These are phyloP conservation scores for Xylocopa sonorina DNA, from an alignment of 1,140 invertebrate genomes.

Conservation along the genomic window DNA sequence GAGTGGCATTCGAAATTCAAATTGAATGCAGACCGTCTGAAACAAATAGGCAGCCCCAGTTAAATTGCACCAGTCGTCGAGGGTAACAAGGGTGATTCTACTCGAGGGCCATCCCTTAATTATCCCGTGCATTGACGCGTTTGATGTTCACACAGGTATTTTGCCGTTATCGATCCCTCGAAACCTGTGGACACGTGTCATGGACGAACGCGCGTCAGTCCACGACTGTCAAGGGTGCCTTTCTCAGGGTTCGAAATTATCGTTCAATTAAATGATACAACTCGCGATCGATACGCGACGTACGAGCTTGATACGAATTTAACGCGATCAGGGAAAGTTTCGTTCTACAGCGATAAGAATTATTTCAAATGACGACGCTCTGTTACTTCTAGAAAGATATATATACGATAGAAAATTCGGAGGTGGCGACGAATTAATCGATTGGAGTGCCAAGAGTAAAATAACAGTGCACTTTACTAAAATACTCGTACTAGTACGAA, in stretches of 20 bases:
- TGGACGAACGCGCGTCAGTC: neutral
- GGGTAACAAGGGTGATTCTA: slow-evolving; percentile 33
- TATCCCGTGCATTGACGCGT: slow-evolving; percentile 53
- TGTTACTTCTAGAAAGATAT: no score
- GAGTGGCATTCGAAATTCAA: neutral
- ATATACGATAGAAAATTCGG: no score
- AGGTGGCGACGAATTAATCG: no score
- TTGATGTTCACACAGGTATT: slow-evolving; percentile 50
- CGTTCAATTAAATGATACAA: neutral
- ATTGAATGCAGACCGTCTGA: slow-evolving; percentile 8
- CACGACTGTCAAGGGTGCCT: neutral
- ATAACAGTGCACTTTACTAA: neutral
- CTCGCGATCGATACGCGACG: no score
- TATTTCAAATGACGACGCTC: no score
- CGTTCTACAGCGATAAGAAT: no score
- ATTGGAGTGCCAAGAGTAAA: no score
- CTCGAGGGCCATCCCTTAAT: slow-evolving; percentile 43
- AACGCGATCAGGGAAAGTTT: no score
- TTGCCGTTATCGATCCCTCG: slow-evolving; percentile 37
- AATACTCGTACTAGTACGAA: neutral
- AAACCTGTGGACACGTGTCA: slow-evolving; percentile 20
- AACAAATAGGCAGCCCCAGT: slow-evolving; percentile 28
- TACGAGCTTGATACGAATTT: no score
- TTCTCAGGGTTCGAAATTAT: neutral
- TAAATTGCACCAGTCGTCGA: slow-evolving; percentile 18